Conservation (phyloP, 2,888 invertebrate species). For the Carcina quercana region DNA sequence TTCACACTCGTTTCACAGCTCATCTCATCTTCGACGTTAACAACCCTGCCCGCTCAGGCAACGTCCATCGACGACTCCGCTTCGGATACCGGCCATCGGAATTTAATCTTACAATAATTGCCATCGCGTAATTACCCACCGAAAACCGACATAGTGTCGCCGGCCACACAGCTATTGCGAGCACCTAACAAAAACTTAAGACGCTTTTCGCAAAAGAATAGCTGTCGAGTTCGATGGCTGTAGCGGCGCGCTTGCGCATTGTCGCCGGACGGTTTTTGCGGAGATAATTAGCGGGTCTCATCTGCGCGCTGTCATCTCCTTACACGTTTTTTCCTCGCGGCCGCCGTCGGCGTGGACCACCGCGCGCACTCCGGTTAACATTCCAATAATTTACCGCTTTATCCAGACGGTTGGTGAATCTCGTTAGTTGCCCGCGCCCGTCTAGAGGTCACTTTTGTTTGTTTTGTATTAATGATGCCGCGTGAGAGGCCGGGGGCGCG, state of each 20-base stretch:
- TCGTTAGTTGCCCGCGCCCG: slow-evolving; percentile 65
- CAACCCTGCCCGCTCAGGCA: slow-evolving; percentile 19
- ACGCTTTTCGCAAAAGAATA: slow-evolving; percentile 44
- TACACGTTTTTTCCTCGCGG: slow-evolving; percentile 61
- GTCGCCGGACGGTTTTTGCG: slow-evolving; percentile 43
- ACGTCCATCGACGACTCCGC: not conserved
- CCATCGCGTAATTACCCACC: slow-evolving; percentile 50
- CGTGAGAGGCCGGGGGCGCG: slow-evolving; percentile 61
- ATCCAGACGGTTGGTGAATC: slow-evolving; percentile 68
- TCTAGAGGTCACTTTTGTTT: slow-evolving; percentile 71
- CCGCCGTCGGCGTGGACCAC: slow-evolving; percentile 55
- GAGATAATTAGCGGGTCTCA: slow-evolving; percentile 58
- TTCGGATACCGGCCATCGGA: slow-evolving; percentile 39
- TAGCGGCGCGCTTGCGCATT: slow-evolving; percentile 44
- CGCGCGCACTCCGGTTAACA: slow-evolving; percentile 51
- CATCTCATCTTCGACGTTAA: slow-evolving; percentile 36
- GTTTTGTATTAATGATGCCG: slow-evolving; percentile 69
- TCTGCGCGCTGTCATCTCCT: slow-evolving; percentile 64
- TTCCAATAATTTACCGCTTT: slow-evolving; percentile 72
- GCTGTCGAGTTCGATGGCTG: slow-evolving; percentile 45
- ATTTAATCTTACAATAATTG: slow-evolving; percentile 45
- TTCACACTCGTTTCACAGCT: no score
- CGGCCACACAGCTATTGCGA: slow-evolving; percentile 42
- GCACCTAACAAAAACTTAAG: slow-evolving; percentile 37
- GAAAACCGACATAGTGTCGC: slow-evolving; percentile 34